Conservation (phyloP, 1,140 invertebrate genomes). For the Nephotettix cincticeps region DNA sequence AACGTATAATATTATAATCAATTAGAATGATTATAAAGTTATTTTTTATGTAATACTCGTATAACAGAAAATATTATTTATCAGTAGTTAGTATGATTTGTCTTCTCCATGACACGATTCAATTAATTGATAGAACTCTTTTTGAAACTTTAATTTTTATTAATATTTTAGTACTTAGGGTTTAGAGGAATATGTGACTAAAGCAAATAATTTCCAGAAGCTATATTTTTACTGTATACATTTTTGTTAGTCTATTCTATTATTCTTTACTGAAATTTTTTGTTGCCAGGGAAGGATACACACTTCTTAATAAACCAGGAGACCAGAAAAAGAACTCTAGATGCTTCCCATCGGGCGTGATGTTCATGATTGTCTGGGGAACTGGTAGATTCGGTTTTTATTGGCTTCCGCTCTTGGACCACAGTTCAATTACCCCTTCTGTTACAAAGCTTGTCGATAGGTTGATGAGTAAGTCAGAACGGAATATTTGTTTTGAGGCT, state of each 20-base stretch:
- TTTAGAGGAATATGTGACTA: background rate
- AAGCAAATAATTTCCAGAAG: background rate
- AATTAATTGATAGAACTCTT: no score
- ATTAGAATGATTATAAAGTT: no score
- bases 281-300: constrained; percentile 29
- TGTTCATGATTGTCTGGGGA: background rate
- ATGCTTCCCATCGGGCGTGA: constrained; percentile 17
- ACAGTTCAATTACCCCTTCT: background rate
- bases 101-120: no score
- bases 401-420: background rate
- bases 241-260: background rate
- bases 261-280: background rate
- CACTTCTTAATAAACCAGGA: constrained; percentile 20
- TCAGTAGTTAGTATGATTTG: no score
- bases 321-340: constrained; percentile 3
- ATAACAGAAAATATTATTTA: no score
- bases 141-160: background rate
- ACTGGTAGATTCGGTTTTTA: background rate
- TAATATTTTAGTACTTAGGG: background rate
- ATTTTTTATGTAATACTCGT: no score
- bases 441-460: background rate
- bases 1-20: no score
- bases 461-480: background rate
- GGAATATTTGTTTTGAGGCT: constrained; percentile 36
- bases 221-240: background rate